Base-by-base conservation (phyloP, 1,140 invertebrate species). In the Danaus melanippus region DNA sequence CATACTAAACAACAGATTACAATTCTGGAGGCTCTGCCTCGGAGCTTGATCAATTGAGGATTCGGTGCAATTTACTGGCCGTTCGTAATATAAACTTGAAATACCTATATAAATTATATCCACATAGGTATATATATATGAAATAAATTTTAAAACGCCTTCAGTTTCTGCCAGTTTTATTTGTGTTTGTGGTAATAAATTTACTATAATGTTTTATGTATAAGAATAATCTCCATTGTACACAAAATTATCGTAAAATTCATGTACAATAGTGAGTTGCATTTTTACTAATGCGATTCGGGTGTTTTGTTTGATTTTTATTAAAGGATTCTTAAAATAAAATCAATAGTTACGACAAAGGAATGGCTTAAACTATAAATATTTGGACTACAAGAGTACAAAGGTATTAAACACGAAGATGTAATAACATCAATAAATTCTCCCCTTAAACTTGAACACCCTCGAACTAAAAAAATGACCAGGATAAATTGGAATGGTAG, bases 401-500 rank as follows among this genome's bases (percentile, higher is more conserved):
- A 60, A 72, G 69, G 63, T 61, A 70, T 74, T 66, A 60, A 64
- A 73, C 70, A 68, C 55, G 74, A 71, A 74, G 63, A 56, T 56
- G 69, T 67, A 79, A 79, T 76, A 79, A 76, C 74, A 70, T 58
- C 62, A 60, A 81, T 85, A 82, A 83, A 80, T 80, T 81, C 69
- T 67, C 71, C 84, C 81, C 84, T 73, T 70, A 80, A 74, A 79
- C 76, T 76, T 76, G 79, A 73, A 79, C 77, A 81, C 81, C 84
- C 84, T 80, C 76, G 71, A 75, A 70, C 66, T 77, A 81, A 86
- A 86, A 21, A 84, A 86, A 84, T 86, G 81, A 84, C 81, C 81
- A 85, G 76, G 75, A 84, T 86, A 86, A 84, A 86, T 86, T 86
- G 80, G 80, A 73, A 84, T 79, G 71, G 71, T 63, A 74, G 77